phyloP scores from a whole-genome alignment of 2,113 vertebrate genomes.

The Podilymbus podiceps region DNA sequence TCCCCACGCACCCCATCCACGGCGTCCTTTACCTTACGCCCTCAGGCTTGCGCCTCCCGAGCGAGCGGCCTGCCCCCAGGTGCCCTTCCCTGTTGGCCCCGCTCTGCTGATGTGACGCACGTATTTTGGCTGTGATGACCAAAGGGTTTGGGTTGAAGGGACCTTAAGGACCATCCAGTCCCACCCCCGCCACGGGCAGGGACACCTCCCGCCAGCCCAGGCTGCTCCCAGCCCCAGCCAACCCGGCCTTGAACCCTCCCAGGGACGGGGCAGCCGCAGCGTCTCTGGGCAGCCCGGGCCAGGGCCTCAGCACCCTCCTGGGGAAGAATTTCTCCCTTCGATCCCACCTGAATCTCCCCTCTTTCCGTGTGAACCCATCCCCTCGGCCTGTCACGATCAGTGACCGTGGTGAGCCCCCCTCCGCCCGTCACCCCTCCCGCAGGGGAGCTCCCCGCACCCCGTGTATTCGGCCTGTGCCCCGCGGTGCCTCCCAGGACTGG shows the following conservation, averaged over 20 bases:
- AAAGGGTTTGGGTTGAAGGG: background rate
- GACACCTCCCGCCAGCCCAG: background rate
- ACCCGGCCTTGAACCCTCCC: background rate
- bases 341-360: background rate
- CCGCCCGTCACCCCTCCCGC: background rate
- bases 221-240: background rate
- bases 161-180: background rate
- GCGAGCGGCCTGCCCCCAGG: too few species aligned
- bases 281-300: background rate
- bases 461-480: background rate
- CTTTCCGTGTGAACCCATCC: background rate
- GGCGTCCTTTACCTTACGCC: too few species aligned
- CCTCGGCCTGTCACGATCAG: accelerated
- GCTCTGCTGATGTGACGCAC: too few species aligned
- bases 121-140: background rate
- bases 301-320: background rate
- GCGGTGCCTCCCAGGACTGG: too few species aligned
- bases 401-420: background rate
- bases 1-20: too few species aligned
- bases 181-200: background rate
- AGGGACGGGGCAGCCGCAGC: background rate
- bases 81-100: too few species aligned
- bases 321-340: background rate
- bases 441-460: background rate
- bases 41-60: too few species aligned